phyloP scores from a whole-genome alignment of 2,113 vertebrate species.

The Xiphorhynchus elegans region DNA sequence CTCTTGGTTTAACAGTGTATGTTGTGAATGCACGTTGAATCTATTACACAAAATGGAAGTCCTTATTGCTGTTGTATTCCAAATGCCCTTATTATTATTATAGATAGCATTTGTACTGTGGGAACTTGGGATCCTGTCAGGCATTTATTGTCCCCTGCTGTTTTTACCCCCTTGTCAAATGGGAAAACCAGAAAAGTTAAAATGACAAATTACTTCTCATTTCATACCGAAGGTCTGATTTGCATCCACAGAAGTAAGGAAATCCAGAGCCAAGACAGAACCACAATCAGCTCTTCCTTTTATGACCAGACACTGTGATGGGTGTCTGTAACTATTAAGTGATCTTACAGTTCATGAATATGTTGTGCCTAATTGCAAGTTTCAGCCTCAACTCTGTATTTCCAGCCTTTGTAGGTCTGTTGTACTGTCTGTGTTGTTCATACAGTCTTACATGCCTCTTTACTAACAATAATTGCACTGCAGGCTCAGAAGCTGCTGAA shows the following conservation, averaged over 20 bases:
- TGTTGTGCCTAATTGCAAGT: slow-evolving; percentile 48
- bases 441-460: slow-evolving; percentile 30
- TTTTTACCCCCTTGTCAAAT: not conserved
- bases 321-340: slow-evolving; percentile 59
- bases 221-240: slow-evolving; percentile 35
- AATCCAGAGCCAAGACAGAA: slow-evolving; percentile 45
- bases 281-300: slow-evolving; percentile 57
- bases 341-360: slow-evolving; percentile 48
- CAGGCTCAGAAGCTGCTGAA: slow-evolving; percentile 63
- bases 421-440: not conserved
- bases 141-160: not conserved
- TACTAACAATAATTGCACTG: slow-evolving; percentile 63
- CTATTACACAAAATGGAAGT: not conserved
- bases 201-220: not conserved
- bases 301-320: slow-evolving; percentile 64
- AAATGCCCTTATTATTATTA: not conserved
- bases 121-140: not conserved
- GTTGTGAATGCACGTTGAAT: not conserved
- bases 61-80: not conserved
- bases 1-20: not conserved
- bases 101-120: not conserved
- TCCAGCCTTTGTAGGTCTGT: slow-evolving; percentile 25
- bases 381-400: slow-evolving; percentile 30
- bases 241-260: slow-evolving; percentile 33
- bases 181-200: not conserved